These are phyloP conservation scores for Trochalopteron elliotii DNA, from an alignment of 2,113 vertebrate species.

Conservation along the genomic window DNA sequence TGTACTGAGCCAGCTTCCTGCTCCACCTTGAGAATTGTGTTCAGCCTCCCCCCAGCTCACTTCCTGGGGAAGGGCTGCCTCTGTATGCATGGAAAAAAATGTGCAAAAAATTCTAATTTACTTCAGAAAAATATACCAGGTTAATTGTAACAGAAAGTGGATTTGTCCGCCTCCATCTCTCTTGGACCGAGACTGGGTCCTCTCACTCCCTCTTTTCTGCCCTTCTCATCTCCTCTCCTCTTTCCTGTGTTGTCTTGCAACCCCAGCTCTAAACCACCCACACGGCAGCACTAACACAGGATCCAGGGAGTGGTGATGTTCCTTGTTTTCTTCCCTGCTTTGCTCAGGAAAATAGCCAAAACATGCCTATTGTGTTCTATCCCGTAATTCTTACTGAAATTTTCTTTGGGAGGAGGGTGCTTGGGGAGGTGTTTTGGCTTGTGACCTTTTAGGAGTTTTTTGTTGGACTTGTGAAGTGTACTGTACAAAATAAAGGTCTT, in stretches of 20 bases:
- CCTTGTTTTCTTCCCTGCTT: background rate
- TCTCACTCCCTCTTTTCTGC: background rate
- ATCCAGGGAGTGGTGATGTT: background rate
- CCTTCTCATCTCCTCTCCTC: background rate
- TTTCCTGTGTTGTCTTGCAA: background rate
- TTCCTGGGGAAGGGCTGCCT: background rate
- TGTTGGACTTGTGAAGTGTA: background rate
- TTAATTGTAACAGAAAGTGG: background rate
- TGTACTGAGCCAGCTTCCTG: background rate
- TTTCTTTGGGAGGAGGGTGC: background rate
- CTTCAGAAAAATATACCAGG: background rate
- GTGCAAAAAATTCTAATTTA: background rate
- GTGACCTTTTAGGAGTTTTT: background rate
- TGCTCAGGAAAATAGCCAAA: background rate
- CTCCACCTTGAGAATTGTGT: background rate
- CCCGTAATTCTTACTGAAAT: background rate
- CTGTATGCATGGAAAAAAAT: background rate
- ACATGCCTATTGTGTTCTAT: rapidly evolving
- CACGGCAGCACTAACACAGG: rapidly evolving
- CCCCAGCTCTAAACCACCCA: background rate
- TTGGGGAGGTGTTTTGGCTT: background rate
- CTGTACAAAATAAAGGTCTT: background rate
- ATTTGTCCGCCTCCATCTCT: background rate
- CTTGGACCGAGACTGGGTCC: background rate
- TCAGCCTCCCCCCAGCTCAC: background rate